These are phyloP conservation scores for Percopsis transmontana DNA, from an alignment of 2,113 vertebrate species.

Conservation along the genomic window DNA sequence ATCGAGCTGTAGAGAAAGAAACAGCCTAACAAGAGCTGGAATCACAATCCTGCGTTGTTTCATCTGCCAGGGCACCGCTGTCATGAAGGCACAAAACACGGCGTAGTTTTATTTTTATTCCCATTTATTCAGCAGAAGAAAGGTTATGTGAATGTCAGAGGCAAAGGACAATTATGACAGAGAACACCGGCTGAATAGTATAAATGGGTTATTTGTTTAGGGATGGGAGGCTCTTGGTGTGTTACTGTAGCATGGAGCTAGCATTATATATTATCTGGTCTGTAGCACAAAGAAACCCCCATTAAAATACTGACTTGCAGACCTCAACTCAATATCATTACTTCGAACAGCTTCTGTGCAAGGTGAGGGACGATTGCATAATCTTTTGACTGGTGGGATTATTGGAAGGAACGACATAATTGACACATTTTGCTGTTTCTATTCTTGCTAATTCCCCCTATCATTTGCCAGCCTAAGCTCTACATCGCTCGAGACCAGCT, in stretches of 20 bases:
- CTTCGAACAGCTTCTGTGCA: conserved; percentile 47
- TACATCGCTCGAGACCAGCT: conserved; percentile 53
- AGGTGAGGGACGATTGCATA: conserved; percentile 54
- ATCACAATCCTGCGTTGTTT: conserved; percentile 59
- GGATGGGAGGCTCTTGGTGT: conserved; percentile 57
- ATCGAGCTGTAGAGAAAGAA: conserved; percentile 48
- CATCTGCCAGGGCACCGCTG: conserved; percentile 55
- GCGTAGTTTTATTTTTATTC: conserved; percentile 61
- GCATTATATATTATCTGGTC: conserved; percentile 50
- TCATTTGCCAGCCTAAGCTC: conserved; percentile 57
- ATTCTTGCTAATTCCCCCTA: conserved; percentile 61
- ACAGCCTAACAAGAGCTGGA: conserved; percentile 64
- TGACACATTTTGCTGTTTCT: conserved; percentile 63
- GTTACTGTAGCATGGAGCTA: conserved; percentile 55
- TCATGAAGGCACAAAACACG: conserved; percentile 55
- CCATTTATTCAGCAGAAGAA: conserved; percentile 67
- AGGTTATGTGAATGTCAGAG: conserved; percentile 80
- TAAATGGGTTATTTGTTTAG: conserved; percentile 73
- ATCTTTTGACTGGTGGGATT: conserved; percentile 53
- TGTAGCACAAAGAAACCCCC: conserved; percentile 36
- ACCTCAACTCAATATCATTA: conserved; percentile 49
- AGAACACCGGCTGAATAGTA: conserved; percentile 59
- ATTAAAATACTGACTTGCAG: conserved; percentile 49
- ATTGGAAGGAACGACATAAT: conserved; percentile 54
- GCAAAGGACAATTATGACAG: conserved; percentile 65